Evolutionary conservation across 2,888 invertebrate species (phyloP), one percentile per base, ranked within the genome.

Genomic region (Rhagium mordax): DNA sequence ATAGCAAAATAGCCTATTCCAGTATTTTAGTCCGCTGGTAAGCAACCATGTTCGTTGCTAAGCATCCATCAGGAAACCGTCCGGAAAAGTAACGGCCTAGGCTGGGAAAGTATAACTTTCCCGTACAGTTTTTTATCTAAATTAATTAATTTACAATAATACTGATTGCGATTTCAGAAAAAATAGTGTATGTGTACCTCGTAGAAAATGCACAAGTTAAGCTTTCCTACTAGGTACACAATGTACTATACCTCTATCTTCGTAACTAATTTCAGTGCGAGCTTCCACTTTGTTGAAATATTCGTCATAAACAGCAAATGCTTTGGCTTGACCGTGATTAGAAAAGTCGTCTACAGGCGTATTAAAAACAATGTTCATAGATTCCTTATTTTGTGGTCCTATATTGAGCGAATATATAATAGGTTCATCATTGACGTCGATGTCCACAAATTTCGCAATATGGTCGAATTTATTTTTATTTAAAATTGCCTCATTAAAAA

Each of bases 161-260:
- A n/a, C n/a, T n/a, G n/a, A n/a, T n/a, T n/a, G n/a, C n/a, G n/a
- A n/a, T n/a, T n/a, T n/a, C n/a, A n/a, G n/a, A n/a, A n/a, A n/a
- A n/a, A n/a, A n/a, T n/a, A n/a, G n/a, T n/a, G n/a, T n/a, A n/a
- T n/a, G n/a, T n/a, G n/a, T n/a, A n/a, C n/a, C n/a, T n/a, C n/a
- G n/a, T n/a, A n/a, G n/a, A n/a, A n/a, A n/a, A n/a, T n/a, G n/a
- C n/a, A n/a, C n/a, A n/a, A n/a, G n/a, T n/a, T n/a, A n/a, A n/a
- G n/a, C n/a, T n/a, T n/a, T n/a, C n/a, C n/a, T n/a, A n/a, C n/a
- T n/a, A n/a, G n/a, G n/a, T n/a, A n/a, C n/a, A n/a, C n/a, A n/a
- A n/a, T n/a, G n/a, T n/a, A n/a, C n/a, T 71, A 64, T 73, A 77
- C 77, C 77, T 10, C 70, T 41, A 7, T 77, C 77, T 41, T 77